Base-by-base conservation (phyloP, 2,797 vertebrate species). In the Simalia tracyae region DNA sequence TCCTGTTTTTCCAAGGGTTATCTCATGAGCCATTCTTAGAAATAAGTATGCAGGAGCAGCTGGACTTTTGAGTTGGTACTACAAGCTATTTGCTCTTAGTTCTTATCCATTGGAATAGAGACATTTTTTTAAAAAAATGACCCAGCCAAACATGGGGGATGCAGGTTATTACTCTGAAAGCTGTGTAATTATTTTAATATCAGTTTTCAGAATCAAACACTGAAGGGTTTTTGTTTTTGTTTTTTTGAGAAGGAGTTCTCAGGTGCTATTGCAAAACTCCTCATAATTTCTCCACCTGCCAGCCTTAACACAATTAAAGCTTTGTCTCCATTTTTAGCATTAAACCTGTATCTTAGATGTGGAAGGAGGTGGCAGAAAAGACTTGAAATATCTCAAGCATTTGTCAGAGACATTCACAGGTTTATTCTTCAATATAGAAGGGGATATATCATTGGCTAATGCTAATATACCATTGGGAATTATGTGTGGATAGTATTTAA, bases 251-350 rank as follows among this genome's bases (percentile, higher is more conserved):
- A 85, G 72, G 60, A 36, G 28, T 90, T 60, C 59, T 92, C 36
- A 93, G 31, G 50, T 93, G 72, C 90, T 72, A 88, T 88, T 56
- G 89, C 59, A 92, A 87, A 50, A 54, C 84, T 88, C 90, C 68
- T 90, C 50, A 93, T 93, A 88, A 91, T 14, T 36, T 36, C 46
- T 36, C 72, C 87, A 84, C 72, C 89, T 88, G 72, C 72, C 84
- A 86, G 50, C 54, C 61, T 17, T 88, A 85, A 88, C 66, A 88
- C 59, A 61, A 50, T 66, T 88, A 84, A 66, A 36, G 50, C 6
- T 84, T 91, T 50, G 60, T n/a, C 22, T 84, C 54, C 26, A 60
- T 68, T 85, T 84, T 84, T 50, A 90, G 60, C 61, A 90, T 88
- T 12, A 90, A 63, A 90, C 26, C 54, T 50, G 28, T 22, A 46